Percentiles rank a stretch among this genome's conserved stretches.
Evolutionary conservation across 2,888 invertebrate species (phyloP).

Genomic region (Acanthococcus lagerstroemiae): DNA sequence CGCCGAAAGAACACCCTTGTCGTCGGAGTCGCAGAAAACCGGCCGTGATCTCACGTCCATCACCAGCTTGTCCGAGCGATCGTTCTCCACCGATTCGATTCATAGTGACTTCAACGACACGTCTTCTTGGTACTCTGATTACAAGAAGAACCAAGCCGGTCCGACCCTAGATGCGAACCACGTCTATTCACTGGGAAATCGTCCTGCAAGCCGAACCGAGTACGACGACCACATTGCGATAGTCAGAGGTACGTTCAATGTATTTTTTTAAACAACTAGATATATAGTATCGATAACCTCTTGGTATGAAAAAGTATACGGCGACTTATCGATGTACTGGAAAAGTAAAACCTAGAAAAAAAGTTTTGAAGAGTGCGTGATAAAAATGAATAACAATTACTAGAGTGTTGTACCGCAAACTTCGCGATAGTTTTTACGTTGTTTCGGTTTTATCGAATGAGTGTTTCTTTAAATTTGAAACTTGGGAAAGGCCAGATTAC

Average conservation of each 20-base stretch:
- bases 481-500: no score
- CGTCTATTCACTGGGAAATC: not conserved
- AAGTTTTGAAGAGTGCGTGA: not conserved
- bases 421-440: no score
- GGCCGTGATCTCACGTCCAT: conserved; percentile 7
- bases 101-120: not conserved
- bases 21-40: conserved; percentile 7
- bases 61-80: not conserved
- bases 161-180: no score
- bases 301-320: no score
- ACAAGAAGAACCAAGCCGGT: conserved; percentile 1
- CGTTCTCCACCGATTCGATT: conserved; percentile 9
- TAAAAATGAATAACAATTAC: not conserved
- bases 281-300: no score
- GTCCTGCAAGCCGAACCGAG: conserved; percentile 1
- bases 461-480: no score
- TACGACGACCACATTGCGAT: conserved; percentile 12
- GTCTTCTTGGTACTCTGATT: conserved; percentile 16
- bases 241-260: conserved; percentile 18
- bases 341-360: no score
- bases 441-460: no score
- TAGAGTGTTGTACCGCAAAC: no score
- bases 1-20: not conserved
- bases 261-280: no score
- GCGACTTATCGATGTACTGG: no score